These are phyloP conservation scores for Rhynchonycteris naso DNA, from an alignment of 2,797 vertebrate genomes.

Conservation along the genomic window DNA sequence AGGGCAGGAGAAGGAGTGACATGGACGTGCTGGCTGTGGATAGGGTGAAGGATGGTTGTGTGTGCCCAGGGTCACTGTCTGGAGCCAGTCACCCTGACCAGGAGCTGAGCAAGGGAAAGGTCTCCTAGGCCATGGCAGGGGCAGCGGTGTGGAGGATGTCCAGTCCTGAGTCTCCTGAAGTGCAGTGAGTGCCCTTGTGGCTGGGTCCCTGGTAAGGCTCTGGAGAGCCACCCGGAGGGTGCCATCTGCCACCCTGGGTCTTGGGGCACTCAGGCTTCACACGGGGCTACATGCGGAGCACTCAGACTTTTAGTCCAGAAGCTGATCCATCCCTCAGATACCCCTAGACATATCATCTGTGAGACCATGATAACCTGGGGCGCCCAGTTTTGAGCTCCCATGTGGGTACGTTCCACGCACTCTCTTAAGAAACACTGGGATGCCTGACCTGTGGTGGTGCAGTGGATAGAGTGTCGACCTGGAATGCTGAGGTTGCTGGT, in stretches of 20 bases:
- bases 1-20: neutral
- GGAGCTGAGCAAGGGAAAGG: neutral
- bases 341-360: neutral
- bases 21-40: accelerated
- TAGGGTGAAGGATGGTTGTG: too few species aligned
- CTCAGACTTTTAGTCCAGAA: neutral
- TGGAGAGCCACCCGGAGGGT: neutral
- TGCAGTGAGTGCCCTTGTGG: neutral
- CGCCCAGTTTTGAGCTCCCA: neutral
- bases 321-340: neutral
- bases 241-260: neutral
- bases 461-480: too few species aligned
- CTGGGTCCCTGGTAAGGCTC: neutral
- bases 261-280: neutral
- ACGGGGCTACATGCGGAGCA: accelerated
- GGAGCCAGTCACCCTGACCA: neutral
- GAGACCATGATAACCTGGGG: neutral
- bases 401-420: accelerated
- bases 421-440: too few species aligned
- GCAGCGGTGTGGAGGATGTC: neutral
- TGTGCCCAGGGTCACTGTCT: accelerated
- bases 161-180: neutral
- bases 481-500: too few species aligned
- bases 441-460: too few species aligned
- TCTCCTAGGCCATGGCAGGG: neutral